Percentiles rank a stretch among this genome's conserved stretches.
Evolutionary conservation across 2,888 invertebrate species (phyloP).

Genomic region (Sinohyriopsis cumingii): DNA sequence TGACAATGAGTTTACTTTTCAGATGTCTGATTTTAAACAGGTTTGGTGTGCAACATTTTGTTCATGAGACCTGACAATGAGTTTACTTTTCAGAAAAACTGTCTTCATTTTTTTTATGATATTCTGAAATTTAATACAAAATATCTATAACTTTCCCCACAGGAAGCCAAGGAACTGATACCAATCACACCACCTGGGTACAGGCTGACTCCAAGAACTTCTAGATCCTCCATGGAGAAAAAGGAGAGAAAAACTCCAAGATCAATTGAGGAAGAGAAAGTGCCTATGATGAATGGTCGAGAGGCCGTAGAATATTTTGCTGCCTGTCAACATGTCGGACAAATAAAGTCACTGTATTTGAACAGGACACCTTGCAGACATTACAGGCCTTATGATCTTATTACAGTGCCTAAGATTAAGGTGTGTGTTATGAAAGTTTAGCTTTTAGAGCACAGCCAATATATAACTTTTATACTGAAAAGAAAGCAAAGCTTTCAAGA

Average conservation of each 20-base stretch:
- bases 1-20: too few species aligned
- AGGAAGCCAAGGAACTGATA: too few species aligned
- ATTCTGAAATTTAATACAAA: too few species aligned
- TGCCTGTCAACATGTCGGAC: constrained; percentile 65
- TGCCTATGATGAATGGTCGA: constrained; percentile 61
- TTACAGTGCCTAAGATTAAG: constrained; percentile 66
- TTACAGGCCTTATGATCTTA: constrained; percentile 67
- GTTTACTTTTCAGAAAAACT: constrained; percentile 11
- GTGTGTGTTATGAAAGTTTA: constrained; percentile 31
- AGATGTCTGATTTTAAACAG: background rate
- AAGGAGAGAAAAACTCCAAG: constrained; percentile 37
- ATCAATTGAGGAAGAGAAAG: constrained; percentile 46
- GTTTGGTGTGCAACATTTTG: too few species aligned
- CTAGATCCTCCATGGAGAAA: constrained; percentile 26
- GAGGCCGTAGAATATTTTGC: constrained; percentile 69
- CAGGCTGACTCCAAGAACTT: constrained; percentile 32
- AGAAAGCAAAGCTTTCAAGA: background rate
- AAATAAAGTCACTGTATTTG: constrained; percentile 67
- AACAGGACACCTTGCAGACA: constrained; percentile 61
- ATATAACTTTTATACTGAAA: background rate
- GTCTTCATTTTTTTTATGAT: background rate
- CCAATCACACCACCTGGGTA: constrained; percentile 10
- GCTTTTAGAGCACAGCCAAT: background rate
- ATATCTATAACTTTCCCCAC: too few species aligned
- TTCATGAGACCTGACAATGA: too few species aligned